Percentiles rank a stretch among this genome's conserved stretches.
These are phyloP conservation scores for Ctenochaetus hawaiiensis DNA, from an alignment of 2,797 vertebrate genomes.

Conservation along the genomic window DNA sequence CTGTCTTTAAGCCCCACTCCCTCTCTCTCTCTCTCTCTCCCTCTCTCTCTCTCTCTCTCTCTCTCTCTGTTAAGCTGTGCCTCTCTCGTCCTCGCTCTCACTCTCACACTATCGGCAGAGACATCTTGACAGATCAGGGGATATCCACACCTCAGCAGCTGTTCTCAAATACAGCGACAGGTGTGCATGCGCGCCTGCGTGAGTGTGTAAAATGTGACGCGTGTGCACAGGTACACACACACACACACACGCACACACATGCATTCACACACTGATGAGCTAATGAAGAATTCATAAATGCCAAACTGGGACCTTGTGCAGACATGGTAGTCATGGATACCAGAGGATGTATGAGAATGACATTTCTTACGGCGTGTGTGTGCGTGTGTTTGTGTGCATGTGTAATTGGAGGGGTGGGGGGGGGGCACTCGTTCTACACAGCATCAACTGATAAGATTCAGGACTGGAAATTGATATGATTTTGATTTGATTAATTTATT, in stretches of 20 bases:
- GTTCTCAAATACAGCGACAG: constrained; percentile 67
- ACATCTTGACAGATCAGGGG: constrained; percentile 67
- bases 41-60: constrained; percentile 12
- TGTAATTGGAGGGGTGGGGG: neutral
- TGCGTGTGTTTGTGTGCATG: constrained; percentile 1
- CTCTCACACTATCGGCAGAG: constrained; percentile 49
- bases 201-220: constrained; percentile 16
- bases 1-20: constrained; percentile 8
- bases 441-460: constrained; percentile 1
- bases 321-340: constrained; percentile 77
- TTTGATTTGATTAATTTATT: neutral
- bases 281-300: constrained; percentile 81
- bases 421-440: neutral
- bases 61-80: neutral
- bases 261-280: constrained; percentile 46
- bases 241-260: neutral
- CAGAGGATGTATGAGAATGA: constrained; percentile 55
- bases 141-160: constrained; percentile 71
- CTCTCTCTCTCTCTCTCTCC: constrained; percentile 10
- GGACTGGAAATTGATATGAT: constrained; percentile 2
- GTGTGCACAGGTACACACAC: constrained; percentile 2
- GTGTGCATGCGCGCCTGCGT: constrained; percentile 11
- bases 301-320: constrained; percentile 60
- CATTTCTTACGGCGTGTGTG: constrained; percentile 31
- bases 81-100: constrained; percentile 21